These are phyloP conservation scores for Mya arenaria DNA, from an alignment of 1,140 invertebrate species.

Conservation along the genomic window DNA sequence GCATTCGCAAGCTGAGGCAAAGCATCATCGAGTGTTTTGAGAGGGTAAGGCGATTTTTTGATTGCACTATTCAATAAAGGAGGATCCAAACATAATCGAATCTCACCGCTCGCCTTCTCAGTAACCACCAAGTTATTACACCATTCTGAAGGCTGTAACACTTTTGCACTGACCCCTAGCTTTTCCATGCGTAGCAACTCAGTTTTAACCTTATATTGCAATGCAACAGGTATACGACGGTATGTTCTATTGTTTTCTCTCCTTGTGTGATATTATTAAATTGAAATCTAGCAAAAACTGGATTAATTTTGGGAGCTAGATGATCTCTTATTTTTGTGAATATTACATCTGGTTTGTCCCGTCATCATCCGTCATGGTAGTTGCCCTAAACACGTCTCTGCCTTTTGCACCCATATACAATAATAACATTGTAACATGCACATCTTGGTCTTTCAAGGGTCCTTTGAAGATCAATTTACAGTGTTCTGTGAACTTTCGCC, in stretches of 20 bases:
- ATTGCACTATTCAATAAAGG: constrained; percentile 12
- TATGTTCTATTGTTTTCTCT: too few relatives aligned
- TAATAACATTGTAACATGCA: neutral
- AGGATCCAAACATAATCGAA: constrained; percentile 52
- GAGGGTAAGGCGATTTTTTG: constrained; percentile 4
- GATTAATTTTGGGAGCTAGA: neutral
- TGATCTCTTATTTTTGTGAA: neutral
- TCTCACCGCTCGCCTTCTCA: neutral
- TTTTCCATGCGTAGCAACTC: neutral
- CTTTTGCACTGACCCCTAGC: neutral
- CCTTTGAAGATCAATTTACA: neutral
- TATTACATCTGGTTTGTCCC: neutral
- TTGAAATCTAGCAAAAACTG: neutral
- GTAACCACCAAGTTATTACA: constrained; percentile 7
- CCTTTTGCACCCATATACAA: neutral
- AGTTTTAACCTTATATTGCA: too few relatives aligned
- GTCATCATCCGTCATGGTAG: neutral
- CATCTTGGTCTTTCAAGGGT: neutral
- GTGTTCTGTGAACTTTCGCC: neutral
- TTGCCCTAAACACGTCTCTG: neutral
- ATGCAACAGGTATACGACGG: too few relatives aligned
- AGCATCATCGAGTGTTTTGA: neutral
- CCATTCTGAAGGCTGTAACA: constrained; percentile 43
- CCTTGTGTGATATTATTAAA: neutral
- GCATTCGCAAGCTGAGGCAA: neutral